A percentile compares a stretch with the other conserved stretches of the same genome.
Evolutionary conservation across 2,797 vertebrate species (phyloP).

Genomic region (Eutrigla gurnardus): DNA sequence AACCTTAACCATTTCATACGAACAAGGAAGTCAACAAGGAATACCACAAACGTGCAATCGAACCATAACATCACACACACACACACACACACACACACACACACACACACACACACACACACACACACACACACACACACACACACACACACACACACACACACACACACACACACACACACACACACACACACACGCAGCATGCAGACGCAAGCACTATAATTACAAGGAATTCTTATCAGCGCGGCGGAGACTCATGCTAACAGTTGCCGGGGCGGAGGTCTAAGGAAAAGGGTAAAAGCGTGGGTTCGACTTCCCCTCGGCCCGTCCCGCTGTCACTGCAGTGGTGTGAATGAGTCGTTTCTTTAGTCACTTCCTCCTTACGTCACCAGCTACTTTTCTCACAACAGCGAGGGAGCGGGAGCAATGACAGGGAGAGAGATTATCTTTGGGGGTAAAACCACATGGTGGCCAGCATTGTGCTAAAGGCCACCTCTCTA

Average conservation of each 20-base stretch:
- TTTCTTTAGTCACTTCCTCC: constrained; percentile 82
- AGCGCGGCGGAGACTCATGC: constrained; percentile 39
- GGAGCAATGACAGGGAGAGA: constrained; percentile 54
- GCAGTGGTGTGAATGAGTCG: constrained; percentile 74
- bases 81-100: constrained; percentile 7
- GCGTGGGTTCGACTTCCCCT: constrained; percentile 71
- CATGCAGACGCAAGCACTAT: background rate
- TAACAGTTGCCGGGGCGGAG: constrained; percentile 45
- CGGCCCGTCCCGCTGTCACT: constrained; percentile 60
- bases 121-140: constrained; percentile 7
- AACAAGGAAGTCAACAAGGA: constrained; percentile 45
- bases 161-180: background rate
- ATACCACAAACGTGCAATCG: constrained; percentile 25
- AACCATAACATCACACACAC: background rate
- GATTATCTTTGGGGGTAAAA: constrained; percentile 52
- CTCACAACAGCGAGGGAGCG: constrained; percentile 58
- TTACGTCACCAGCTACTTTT: constrained; percentile 57
- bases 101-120: constrained; percentile 5
- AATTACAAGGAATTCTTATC: constrained; percentile 32
- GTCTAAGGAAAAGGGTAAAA: constrained; percentile 65
- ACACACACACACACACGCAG: constrained; percentile 12
- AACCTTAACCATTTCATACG: constrained; percentile 19
- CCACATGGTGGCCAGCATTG: constrained; percentile 52
- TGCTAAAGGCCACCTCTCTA: constrained; percentile 56
- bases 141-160: constrained; percentile 8